Base-by-base conservation (phyloP, 2,888 invertebrate species). In the Cataglyphis cursor region DNA sequence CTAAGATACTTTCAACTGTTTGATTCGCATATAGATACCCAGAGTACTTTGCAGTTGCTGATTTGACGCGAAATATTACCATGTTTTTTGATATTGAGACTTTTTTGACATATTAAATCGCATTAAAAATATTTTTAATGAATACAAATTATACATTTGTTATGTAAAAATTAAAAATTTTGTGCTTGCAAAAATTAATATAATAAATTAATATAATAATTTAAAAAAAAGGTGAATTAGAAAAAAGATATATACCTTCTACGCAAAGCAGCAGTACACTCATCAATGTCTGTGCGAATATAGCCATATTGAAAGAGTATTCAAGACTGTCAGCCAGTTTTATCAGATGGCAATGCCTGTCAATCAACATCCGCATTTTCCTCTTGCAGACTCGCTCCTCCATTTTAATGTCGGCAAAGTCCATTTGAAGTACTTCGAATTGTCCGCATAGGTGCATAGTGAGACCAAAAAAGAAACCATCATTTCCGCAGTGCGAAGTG, bases 401-500 rank as follows among this genome's bases (percentile, higher is more conserved):
- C 28, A 44, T n/a, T 18, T 84, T 31, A 15, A 90, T 28, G 6
- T 85, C 62, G 10, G 82, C 80, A 1, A 90, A 62, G 1, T 82
- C 78, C 80, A 76, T 80, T 28, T 74, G 91, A 0, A 94, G 83
- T 57, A 94, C 81, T 62, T 93, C 92, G 28, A 94, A 89, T 54
- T 94, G 94, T 5, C 93, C 94, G 73, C 94, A 94, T 3, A 94
- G 75, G 35, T 94, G 93, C 91, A 94, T 92, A 3, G 92, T 83
- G 8, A 93, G 75, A 18, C 90, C 90, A 59, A 94, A 93, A 57
- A 94, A 90, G 70, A 94, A 90, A 15, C 92, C 90, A 65, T 94
- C 93, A 44, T 90, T 91, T 18, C 93, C 93, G 44, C 88, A 87
- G n/a, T 90, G 89, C 2, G 83, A 72, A 0, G 85, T 65, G 0